Conservation (phyloP, 2,797 vertebrate genomes). For the Rhinichthys osculus region DNA sequence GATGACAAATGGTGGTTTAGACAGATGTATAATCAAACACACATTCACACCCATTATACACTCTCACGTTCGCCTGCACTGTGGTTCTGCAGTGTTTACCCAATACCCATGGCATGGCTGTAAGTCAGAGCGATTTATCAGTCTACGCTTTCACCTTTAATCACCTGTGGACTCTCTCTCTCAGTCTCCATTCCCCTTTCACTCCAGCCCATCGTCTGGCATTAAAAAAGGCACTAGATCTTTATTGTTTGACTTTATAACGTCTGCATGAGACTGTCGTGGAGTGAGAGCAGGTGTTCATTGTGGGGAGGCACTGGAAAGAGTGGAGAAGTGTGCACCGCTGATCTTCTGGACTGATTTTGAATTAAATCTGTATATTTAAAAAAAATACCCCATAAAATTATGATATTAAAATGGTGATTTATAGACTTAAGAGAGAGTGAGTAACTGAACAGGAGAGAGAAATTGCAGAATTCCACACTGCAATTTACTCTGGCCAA, state of each 20-base stretch:
- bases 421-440: background rate
- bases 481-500: too few species aligned
- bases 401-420: background rate
- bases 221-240: conserved; percentile 22
- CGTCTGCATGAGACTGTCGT: conserved; percentile 32
- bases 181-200: conserved; percentile 2
- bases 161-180: conserved; percentile 3
- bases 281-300: conserved; percentile 44
- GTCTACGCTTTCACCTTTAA: conserved; percentile 32
- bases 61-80: background rate
- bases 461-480: background rate
- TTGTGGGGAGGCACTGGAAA: conserved; percentile 27
- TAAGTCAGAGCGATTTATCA: conserved; percentile 30
- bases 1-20: background rate
- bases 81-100: conserved; percentile 13
- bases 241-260: conserved; percentile 39
- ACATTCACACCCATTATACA: background rate
- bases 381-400: background rate
- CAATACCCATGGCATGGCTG: background rate
- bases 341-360: conserved; percentile 21
- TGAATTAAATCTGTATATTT: background rate
- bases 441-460: background rate
- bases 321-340: conserved; percentile 3
- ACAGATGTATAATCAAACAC: background rate
- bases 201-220: background rate